These are phyloP conservation scores for Anaspis maculata DNA, from an alignment of 2,888 invertebrate genomes.

Conservation along the genomic window DNA sequence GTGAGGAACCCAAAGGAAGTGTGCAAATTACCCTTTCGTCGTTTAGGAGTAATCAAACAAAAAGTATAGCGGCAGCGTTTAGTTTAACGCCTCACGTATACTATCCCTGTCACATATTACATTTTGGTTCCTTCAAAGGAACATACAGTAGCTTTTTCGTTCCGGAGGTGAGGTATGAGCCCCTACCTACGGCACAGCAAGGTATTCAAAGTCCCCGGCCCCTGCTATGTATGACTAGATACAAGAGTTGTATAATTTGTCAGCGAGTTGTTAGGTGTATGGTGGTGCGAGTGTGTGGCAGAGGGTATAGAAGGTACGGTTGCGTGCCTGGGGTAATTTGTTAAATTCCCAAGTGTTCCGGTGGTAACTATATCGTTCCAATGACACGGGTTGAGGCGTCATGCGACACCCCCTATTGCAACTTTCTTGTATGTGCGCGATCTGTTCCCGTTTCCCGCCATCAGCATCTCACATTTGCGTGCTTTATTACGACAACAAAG, in stretches of 20 bases:
- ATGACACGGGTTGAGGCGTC: conserved; percentile 18
- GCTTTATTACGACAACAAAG: conserved; percentile 2
- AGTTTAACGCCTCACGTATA: too few relatives aligned
- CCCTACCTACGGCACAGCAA: too few relatives aligned
- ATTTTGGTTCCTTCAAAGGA: too few relatives aligned
- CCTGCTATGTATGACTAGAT: conserved; percentile 4
- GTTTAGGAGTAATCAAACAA: too few relatives aligned
- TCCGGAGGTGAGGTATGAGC: too few relatives aligned
- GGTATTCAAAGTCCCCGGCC: too few relatives aligned
- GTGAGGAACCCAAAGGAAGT: too few relatives aligned
- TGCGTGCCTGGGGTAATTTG: conserved; percentile 21
- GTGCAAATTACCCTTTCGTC: too few relatives aligned
- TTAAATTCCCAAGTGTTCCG: conserved; percentile 22
- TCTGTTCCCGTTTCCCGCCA: too few relatives aligned
- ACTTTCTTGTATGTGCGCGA: conserved; percentile 11
- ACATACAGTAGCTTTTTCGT: too few relatives aligned
- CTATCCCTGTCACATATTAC: too few relatives aligned
- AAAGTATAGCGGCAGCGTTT: too few relatives aligned
- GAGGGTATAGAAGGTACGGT: conserved; percentile 14
- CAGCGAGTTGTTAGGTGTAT: conserved; percentile 12
- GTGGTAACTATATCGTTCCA: conserved; percentile 22
- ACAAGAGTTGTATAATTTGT: conserved; percentile 14
- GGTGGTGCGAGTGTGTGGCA: conserved; percentile 10
- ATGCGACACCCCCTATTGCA: conserved; percentile 15
- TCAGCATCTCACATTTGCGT: conserved; percentile 2